These are phyloP conservation scores for Catostylus mosaicus DNA, from an alignment of 30 jellyfish, hydroid and myxozoan species.

Conservation along the genomic window DNA sequence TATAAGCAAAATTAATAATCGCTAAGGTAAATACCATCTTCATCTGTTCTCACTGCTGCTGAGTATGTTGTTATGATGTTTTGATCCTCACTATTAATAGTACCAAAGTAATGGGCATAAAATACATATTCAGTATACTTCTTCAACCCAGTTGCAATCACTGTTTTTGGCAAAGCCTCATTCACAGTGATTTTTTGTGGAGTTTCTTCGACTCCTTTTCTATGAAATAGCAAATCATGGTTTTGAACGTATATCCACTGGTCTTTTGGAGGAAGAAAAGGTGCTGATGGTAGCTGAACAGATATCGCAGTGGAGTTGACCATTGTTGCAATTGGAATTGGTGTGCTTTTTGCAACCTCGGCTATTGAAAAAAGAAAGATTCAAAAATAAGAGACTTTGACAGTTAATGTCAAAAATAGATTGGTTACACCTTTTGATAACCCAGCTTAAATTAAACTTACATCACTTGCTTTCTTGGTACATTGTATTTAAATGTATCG, in stretches of 20 bases:
- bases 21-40: slow-evolving; percentile 46
- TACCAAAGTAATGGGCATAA: slow-evolving; percentile 41
- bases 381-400: neutral
- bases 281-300: slow-evolving; percentile 13
- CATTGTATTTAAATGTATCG: no score
- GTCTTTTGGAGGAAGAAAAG: slow-evolving; percentile 29
- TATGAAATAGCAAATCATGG: slow-evolving; percentile 15
- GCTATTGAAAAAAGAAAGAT: neutral
- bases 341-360: slow-evolving; percentile 3
- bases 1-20: no score
- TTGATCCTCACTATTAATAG: slow-evolving; percentile 1
- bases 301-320: slow-evolving; percentile 25
- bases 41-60: slow-evolving; percentile 21
- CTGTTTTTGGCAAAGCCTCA: slow-evolving; percentile 30
- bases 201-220: neutral
- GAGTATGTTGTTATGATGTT: slow-evolving; percentile 16
- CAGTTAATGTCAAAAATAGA: no score
- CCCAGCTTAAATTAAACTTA: no score
- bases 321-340: slow-evolving; percentile 22
- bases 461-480: no score
- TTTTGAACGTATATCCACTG: slow-evolving; percentile 12
- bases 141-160: slow-evolving; percentile 14
- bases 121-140: slow-evolving; percentile 36
- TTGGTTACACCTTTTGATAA: no score
- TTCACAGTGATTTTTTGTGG: neutral